These are phyloP conservation scores for Narcine bancroftii DNA, from an alignment of 2,113 vertebrate species.

Conservation along the genomic window DNA sequence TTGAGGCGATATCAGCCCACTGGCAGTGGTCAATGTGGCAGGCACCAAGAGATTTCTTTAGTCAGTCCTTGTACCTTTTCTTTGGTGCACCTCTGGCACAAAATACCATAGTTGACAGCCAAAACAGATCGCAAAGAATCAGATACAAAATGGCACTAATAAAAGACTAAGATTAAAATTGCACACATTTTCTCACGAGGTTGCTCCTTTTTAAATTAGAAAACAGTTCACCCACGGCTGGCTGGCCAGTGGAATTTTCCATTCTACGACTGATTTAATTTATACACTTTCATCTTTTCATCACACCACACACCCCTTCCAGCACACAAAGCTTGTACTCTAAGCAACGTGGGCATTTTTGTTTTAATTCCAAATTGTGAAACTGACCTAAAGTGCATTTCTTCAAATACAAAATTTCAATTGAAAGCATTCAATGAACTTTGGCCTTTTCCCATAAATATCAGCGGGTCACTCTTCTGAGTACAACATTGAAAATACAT, in stretches of 20 bases:
- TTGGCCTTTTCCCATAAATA: conserved; percentile 1
- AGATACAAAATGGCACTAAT: neutral
- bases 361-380: neutral
- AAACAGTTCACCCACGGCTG: neutral
- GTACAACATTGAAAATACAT: neutral
- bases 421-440: neutral
- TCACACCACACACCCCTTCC: neutral
- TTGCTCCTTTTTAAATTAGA: conserved; percentile 15
- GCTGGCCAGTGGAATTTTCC: conserved; percentile 24
- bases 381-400: neutral
- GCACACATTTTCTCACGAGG: neutral
- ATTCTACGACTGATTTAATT: conserved; percentile 4
- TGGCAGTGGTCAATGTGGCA: too few relatives aligned
- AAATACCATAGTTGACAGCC: neutral
- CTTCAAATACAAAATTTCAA: neutral
- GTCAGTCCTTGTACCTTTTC: too few relatives aligned
- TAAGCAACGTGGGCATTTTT: neutral
- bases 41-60: too few relatives aligned
- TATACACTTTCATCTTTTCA: conserved; percentile 5
- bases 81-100: too few relatives aligned
- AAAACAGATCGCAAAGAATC: neutral
- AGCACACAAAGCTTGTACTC: neutral
- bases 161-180: neutral
- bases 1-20: too few relatives aligned
- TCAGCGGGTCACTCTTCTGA: neutral